These are phyloP conservation scores for Periophthalmus modestus DNA, from an alignment of 2,113 vertebrate species.

Conservation along the genomic window DNA sequence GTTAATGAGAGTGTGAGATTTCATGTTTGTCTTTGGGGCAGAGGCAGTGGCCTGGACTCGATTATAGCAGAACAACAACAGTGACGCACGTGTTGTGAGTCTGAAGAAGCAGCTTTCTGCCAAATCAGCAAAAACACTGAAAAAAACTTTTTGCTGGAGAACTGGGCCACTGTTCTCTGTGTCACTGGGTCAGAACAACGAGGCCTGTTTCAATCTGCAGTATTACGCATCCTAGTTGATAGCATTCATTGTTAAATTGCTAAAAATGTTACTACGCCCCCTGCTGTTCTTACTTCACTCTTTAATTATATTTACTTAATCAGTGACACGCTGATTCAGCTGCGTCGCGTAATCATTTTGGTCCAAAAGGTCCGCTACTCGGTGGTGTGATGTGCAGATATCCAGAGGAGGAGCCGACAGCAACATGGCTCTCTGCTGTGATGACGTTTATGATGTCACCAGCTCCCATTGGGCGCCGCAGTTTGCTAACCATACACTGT, in stretches of 20 bases:
- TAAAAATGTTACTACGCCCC: too few relatives aligned
- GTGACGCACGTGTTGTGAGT: constrained; percentile 45
- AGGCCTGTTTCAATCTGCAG: background rate
- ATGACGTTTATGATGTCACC: too few relatives aligned
- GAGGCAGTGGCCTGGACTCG: constrained; percentile 28
- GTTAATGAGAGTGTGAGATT: constrained; percentile 10
- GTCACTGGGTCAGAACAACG: constrained; percentile 38
- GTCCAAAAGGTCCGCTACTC: too few relatives aligned
- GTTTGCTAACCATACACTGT: too few relatives aligned
- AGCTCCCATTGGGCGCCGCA: too few relatives aligned
- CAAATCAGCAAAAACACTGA: constrained; percentile 41
- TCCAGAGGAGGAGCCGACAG: too few relatives aligned
- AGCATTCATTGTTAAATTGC: background rate
- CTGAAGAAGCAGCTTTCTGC: constrained; percentile 27
- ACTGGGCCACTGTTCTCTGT: constrained; percentile 56
- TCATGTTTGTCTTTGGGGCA: constrained; percentile 16
- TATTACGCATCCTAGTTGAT: background rate
- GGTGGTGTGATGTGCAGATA: too few relatives aligned
- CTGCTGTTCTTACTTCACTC: too few relatives aligned
- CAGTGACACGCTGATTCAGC: too few relatives aligned
- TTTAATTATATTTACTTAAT: too few relatives aligned
- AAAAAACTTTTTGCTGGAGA: constrained; percentile 59
- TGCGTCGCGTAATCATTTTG: too few relatives aligned
- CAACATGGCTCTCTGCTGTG: too few relatives aligned
- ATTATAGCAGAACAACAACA: constrained; percentile 16